Evolutionary conservation across 2,113 vertebrate species (phyloP).

Genomic region (Silurus glanis): DNA sequence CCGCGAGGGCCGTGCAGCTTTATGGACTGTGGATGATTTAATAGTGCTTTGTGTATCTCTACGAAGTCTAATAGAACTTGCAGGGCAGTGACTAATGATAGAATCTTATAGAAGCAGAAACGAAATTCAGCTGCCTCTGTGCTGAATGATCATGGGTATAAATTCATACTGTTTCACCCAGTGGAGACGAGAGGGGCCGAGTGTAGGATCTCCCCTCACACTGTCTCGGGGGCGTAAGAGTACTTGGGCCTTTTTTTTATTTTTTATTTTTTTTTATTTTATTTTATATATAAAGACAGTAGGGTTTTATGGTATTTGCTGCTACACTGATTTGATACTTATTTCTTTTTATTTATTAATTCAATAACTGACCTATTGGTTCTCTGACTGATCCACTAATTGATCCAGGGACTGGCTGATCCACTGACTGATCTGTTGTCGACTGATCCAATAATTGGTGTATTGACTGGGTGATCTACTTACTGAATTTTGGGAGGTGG

Average conservation of each 20-base stretch:
- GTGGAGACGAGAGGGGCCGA: neutral
- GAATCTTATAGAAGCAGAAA: neutral
- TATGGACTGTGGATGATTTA: neutral
- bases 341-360: neutral
- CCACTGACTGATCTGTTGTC: neutral
- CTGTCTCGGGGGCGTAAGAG: neutral
- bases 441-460: neutral
- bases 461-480: neutral
- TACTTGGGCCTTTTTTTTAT: neutral
- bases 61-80: neutral
- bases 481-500: too few relatives aligned
- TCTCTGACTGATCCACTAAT: neutral
- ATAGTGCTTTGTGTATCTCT: neutral
- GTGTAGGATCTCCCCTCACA: neutral
- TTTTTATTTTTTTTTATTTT: too few relatives aligned
- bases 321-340: neutral
- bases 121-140: neutral
- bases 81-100: neutral
- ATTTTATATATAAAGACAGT: too few relatives aligned
- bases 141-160: neutral
- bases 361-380: neutral
- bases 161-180: neutral
- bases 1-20: neutral
- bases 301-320: neutral
- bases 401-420: neutral